Conservation (phyloP, 2,113 vertebrate genomes). For the Chlamydotis undulata region DNA sequence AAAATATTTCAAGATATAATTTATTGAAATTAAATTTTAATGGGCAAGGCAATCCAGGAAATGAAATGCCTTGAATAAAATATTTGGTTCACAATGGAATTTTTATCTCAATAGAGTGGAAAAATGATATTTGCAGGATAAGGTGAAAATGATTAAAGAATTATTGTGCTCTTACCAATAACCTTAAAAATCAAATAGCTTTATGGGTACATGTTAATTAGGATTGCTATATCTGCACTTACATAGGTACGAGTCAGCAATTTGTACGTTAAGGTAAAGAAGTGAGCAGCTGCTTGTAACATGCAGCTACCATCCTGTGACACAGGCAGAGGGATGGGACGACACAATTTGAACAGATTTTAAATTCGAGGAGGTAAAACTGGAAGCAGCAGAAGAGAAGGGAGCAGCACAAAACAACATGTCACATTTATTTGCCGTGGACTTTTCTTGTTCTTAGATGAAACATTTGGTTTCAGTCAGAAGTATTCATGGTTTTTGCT, state of each 20-base stretch:
- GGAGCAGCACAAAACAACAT: background rate
- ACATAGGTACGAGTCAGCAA: background rate
- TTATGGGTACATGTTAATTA: background rate
- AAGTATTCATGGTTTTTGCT: background rate
- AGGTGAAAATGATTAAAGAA: background rate
- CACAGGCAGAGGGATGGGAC: background rate
- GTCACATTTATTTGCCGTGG: accelerated
- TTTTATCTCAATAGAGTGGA: background rate
- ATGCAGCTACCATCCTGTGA: background rate
- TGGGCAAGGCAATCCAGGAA: background rate
- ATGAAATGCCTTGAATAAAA: background rate
- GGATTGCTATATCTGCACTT: background rate
- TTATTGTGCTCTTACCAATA: background rate
- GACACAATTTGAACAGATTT: background rate
- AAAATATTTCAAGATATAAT: background rate
- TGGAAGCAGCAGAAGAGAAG: background rate
- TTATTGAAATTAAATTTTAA: background rate
- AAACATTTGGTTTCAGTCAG: background rate
- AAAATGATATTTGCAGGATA: background rate
- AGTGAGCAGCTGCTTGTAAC: background rate
- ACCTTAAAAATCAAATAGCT: background rate
- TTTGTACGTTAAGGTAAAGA: background rate
- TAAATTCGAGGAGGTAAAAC: background rate
- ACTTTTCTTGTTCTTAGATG: background rate
- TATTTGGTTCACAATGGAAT: background rate